A percentile compares a stretch with the other conserved stretches of the same genome.
Evolutionary conservation across 2,888 invertebrate species (phyloP).

Genomic region (Plutella xylostella): DNA sequence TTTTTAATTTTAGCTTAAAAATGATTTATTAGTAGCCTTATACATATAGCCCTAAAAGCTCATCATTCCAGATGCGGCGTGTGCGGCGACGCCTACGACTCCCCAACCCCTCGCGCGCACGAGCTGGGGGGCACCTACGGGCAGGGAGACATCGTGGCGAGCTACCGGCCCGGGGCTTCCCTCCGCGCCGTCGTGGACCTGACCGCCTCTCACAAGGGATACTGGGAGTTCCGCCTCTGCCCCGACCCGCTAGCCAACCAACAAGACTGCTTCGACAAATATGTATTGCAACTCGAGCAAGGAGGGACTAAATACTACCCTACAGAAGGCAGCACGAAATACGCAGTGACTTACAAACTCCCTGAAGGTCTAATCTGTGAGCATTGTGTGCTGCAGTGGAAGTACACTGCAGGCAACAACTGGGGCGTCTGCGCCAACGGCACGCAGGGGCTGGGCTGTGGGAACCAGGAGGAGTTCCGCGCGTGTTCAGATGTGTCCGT

Average conservation of each 20-base stretch:
- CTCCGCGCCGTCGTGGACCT: constrained; percentile 79
- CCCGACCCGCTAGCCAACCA: constrained; percentile 74
- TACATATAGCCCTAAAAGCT: background rate
- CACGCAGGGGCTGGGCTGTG: constrained; percentile 82
- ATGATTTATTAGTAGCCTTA: too few species aligned
- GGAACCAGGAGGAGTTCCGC: constrained; percentile 86
- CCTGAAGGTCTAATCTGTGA: constrained; percentile 74
- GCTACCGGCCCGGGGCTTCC: constrained; percentile 73
- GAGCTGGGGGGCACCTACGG: constrained; percentile 87
- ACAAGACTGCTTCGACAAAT: constrained; percentile 80
- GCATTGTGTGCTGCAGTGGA: constrained; percentile 89
- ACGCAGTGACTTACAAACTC: constrained; percentile 74
- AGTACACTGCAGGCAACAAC: constrained; percentile 85
- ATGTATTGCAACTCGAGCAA: constrained; percentile 69
- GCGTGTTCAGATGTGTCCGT: constrained; percentile 85
- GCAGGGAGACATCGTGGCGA: constrained; percentile 77
- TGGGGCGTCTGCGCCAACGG: constrained; percentile 81
- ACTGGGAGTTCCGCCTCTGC: constrained; percentile 85
- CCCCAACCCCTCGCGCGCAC: constrained; percentile 75
- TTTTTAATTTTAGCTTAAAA: too few species aligned
- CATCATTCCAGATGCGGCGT: constrained; percentile 74
- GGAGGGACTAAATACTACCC: constrained; percentile 76
- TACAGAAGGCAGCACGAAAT: constrained; percentile 75
- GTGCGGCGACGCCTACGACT: constrained; percentile 86
- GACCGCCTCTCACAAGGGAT: constrained; percentile 86